Percentiles rank a stretch among this genome's conserved stretches.
These are phyloP conservation scores for Laupala kohalensis DNA, from an alignment of 1,140 invertebrate genomes.

Conservation along the genomic window DNA sequence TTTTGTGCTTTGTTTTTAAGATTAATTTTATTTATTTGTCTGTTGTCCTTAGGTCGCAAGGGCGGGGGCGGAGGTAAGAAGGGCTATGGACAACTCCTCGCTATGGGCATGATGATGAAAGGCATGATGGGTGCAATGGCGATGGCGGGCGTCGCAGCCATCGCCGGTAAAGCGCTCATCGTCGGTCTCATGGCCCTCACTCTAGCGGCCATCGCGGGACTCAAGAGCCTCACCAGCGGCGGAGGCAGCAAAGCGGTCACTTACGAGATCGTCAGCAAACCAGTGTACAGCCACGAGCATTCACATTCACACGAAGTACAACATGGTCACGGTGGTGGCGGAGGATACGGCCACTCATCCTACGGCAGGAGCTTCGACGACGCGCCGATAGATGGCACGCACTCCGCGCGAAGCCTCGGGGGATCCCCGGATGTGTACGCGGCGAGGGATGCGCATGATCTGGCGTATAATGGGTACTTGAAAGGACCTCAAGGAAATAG, in stretches of 20 bases:
- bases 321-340: conserved; percentile 28
- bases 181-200: conserved; percentile 65
- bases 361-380: conserved; percentile 8
- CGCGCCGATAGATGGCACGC: not conserved
- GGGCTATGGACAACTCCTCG: conserved; percentile 29
- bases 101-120: conserved; percentile 37
- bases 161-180: conserved; percentile 75
- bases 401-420: not conserved
- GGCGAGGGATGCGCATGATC: not conserved
- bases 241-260: conserved; percentile 58
- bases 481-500: not conserved
- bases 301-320: conserved; percentile 58
- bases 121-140: conserved; percentile 56
- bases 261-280: conserved; percentile 71
- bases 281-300: conserved; percentile 55
- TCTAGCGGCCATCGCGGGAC: conserved; percentile 57
- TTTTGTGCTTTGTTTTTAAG: not conserved
- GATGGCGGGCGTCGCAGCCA: conserved; percentile 55
- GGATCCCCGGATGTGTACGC: no score
- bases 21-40: not conserved
- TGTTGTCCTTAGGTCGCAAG: not conserved
- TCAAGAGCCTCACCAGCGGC: conserved; percentile 38
- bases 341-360: conserved; percentile 6
- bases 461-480: not conserved
- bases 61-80: conserved; percentile 38